These are phyloP conservation scores for Apis dorsata DNA, from an alignment of 1,140 invertebrate species.

Conservation along the genomic window DNA sequence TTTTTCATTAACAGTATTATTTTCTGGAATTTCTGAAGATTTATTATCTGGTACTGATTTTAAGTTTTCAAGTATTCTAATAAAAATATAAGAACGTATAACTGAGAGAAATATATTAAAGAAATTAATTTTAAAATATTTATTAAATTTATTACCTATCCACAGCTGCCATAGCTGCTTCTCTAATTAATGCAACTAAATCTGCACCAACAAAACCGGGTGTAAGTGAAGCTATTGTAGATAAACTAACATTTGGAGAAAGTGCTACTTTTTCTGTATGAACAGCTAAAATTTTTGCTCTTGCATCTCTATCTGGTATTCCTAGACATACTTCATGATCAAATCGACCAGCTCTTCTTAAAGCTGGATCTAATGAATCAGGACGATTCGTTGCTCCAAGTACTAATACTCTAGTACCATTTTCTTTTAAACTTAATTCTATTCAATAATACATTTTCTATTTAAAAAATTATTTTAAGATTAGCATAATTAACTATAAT, in stretches of 20 bases:
- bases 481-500: neutral
- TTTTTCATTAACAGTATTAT: constrained; percentile 11
- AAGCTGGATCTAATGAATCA: constrained; percentile 94
- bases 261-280: constrained; percentile 86
- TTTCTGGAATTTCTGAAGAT: constrained; percentile 28
- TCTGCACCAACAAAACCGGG: constrained; percentile 99
- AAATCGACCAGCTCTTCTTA: constrained; percentile 94
- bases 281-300: constrained; percentile 88
- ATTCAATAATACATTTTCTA: constrained; percentile 21
- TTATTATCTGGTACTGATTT: constrained; percentile 45
- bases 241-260: constrained; percentile 85
- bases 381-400: constrained; percentile 97
- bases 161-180: constrained; percentile 93
- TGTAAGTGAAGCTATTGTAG: constrained; percentile 88
- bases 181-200: constrained; percentile 90
- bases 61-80: constrained; percentile 55
- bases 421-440: constrained; percentile 83
- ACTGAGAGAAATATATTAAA: neutral
- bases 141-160: constrained; percentile 80
- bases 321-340: constrained; percentile 96
- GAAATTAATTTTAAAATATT: neutral
- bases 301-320: constrained; percentile 92
- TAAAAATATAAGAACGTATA: constrained; percentile 4
- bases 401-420: constrained; percentile 88
- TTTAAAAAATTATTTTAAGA: neutral